These are phyloP conservation scores for Papilio machaon DNA, from an alignment of 1,140 invertebrate species.

Conservation along the genomic window DNA sequence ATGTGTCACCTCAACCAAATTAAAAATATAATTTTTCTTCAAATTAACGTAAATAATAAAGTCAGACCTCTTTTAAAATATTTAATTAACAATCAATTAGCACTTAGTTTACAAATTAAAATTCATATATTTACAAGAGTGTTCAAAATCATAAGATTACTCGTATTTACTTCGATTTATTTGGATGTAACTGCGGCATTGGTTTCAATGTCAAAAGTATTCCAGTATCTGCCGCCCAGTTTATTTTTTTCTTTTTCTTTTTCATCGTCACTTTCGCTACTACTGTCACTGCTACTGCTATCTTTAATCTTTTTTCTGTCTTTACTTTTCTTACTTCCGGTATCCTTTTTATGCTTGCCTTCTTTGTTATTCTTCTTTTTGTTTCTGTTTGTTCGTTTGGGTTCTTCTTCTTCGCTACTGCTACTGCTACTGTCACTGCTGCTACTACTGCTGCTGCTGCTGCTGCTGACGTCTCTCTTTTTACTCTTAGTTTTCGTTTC, in stretches of 20 bases:
- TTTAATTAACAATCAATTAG: not conserved
- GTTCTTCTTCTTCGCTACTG: slow-evolving; percentile 14
- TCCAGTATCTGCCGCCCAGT: slow-evolving; percentile 54
- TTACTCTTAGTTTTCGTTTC: slow-evolving; percentile 27
- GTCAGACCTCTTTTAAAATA: not conserved
- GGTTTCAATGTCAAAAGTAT: slow-evolving; percentile 51
- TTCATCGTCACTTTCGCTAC: slow-evolving; percentile 29
- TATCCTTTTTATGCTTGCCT: not conserved
- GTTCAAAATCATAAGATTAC: slow-evolving; percentile 8
- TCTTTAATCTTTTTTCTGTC: slow-evolving; percentile 34
- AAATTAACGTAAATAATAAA: not conserved
- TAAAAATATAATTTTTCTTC: not conserved
- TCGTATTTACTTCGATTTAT: slow-evolving; percentile 34
- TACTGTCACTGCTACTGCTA: slow-evolving; percentile 33
- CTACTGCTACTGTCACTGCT: not conserved
- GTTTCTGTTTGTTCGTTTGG: not conserved
- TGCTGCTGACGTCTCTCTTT: slow-evolving; percentile 23
- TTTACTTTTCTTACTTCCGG: slow-evolving; percentile 34
- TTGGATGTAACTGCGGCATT: slow-evolving; percentile 35
- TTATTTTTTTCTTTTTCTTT: slow-evolving; percentile 35
- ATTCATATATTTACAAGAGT: slow-evolving; percentile 18
- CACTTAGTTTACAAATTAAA: not conserved
- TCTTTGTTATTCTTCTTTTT: slow-evolving; percentile 14
- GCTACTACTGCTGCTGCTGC: not conserved
- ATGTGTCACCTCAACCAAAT: not conserved